Evolutionary conservation across 2,797 vertebrate species (phyloP).

Genomic region (Philypnodon macrostomus): DNA sequence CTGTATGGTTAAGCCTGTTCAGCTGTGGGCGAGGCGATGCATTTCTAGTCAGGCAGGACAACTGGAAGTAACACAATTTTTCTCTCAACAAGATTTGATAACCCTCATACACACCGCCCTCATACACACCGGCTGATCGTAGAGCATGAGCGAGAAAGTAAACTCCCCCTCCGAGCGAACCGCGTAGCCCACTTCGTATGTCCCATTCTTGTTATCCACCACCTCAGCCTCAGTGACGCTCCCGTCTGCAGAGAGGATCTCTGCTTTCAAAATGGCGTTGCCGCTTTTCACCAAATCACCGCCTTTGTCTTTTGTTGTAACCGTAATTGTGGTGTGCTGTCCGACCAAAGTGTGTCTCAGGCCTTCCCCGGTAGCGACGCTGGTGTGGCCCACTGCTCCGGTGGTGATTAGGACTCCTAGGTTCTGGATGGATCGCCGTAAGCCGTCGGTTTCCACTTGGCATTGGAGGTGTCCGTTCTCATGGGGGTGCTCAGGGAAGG

Average conservation of each 20-base stretch:
- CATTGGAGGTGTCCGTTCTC: conserved; percentile 92
- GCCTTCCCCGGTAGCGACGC: conserved; percentile 92
- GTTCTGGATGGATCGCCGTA: conserved; percentile 91
- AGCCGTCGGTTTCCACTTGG: conserved; percentile 87
- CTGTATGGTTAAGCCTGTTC: too few relatives aligned
- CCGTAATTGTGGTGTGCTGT: conserved; percentile 85
- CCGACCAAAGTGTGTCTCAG: conserved; percentile 88
- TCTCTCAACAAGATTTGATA: too few relatives aligned
- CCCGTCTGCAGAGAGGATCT: conserved; percentile 80
- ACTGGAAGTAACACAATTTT: too few relatives aligned
- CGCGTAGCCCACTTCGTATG: conserved; percentile 90
- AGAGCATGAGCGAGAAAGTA: conserved; percentile 82
- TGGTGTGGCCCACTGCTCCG: conserved; percentile 85
- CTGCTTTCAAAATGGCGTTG: conserved; percentile 84
- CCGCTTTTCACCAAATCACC: conserved; percentile 88
- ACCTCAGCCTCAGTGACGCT: conserved; percentile 76
- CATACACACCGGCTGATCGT: conserved; percentile 86
- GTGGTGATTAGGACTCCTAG: conserved; percentile 90
- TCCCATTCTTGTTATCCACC: conserved; percentile 92
- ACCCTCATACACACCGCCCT: too few relatives aligned
- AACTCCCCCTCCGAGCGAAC: conserved; percentile 86
- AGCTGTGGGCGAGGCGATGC: too few relatives aligned
- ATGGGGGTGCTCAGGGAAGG: conserved; percentile 88
- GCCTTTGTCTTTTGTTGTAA: conserved; percentile 96
- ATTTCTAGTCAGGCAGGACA: too few relatives aligned